phyloP scores from a whole-genome alignment of 2,113 vertebrate species.

The Trematomus loennbergii region DNA sequence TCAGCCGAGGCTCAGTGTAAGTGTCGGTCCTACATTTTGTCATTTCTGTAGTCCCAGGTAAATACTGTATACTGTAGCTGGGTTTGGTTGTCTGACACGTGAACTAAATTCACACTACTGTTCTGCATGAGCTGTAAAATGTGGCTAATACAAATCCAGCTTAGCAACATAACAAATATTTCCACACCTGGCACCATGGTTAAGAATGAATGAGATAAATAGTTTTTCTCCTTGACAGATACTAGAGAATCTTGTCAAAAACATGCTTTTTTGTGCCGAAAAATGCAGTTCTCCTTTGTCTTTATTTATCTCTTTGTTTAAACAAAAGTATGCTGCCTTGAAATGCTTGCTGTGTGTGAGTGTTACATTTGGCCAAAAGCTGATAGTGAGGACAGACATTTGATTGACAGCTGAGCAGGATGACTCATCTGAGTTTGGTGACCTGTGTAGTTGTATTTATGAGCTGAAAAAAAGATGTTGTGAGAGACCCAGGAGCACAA shows the following conservation, averaged over 20 bases:
- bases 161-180: conserved; percentile 28
- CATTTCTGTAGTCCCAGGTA: conserved; percentile 4
- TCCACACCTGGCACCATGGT: conserved; percentile 32
- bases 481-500: conserved; percentile 20
- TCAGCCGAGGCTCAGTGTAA: not conserved
- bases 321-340: not conserved
- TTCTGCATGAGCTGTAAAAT: conserved; percentile 30
- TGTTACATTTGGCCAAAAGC: conserved; percentile 1
- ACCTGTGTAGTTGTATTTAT: conserved; percentile 40
- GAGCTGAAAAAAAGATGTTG: conserved; percentile 24
- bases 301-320: conserved; percentile 5
- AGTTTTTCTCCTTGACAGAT: conserved; percentile 37
- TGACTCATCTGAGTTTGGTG: conserved; percentile 55
- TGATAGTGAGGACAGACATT: conserved; percentile 18
- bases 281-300: conserved; percentile 15
- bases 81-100: not conserved
- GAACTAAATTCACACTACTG: not conserved
- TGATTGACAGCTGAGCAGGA: conserved; percentile 35
- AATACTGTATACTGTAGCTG: not conserved
- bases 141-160: conserved; percentile 31
- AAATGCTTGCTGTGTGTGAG: not conserved
- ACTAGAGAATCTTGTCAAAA: not conserved
- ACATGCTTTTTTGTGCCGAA: too few relatives aligned
- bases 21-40: not conserved
- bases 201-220: conserved; percentile 30